Conservation (phyloP, 2,113 vertebrate species). For the Rhipidura dahli region DNA sequence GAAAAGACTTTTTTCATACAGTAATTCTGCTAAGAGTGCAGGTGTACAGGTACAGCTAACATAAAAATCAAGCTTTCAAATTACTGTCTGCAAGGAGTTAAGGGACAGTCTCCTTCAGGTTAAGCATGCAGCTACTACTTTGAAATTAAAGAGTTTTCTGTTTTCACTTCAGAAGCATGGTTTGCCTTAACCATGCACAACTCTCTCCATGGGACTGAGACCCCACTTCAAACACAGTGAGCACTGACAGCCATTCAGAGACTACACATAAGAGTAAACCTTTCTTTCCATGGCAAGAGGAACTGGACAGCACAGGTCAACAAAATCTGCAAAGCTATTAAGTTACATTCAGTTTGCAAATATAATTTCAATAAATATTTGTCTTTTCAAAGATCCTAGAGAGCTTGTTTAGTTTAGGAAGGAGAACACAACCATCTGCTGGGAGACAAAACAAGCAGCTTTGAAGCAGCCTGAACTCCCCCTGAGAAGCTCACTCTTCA, state of each 20-base stretch:
- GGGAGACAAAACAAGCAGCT: slow-evolving; percentile 57
- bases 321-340: slow-evolving; percentile 44
- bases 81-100: not conserved
- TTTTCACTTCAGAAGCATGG: not conserved
- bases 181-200: not conserved
- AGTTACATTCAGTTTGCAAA: slow-evolving; percentile 46
- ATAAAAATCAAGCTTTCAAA: not conserved
- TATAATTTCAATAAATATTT: slow-evolving; percentile 69
- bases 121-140: not conserved
- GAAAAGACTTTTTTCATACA: not conserved
- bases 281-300: not conserved
- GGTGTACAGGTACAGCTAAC: not conserved
- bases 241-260: not conserved
- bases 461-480: slow-evolving; percentile 39
- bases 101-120: not conserved
- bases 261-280: not conserved
- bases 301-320: not conserved
- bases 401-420: slow-evolving; percentile 47
- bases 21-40: not conserved
- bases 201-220: not conserved
- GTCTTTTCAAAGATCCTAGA: slow-evolving; percentile 54
- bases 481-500: not conserved
- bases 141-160: not conserved
- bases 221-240: not conserved
- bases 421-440: slow-evolving; percentile 59